These are phyloP conservation scores for Acanthopleura granulata DNA, from an alignment of 2,888 invertebrate species.

Conservation along the genomic window DNA sequence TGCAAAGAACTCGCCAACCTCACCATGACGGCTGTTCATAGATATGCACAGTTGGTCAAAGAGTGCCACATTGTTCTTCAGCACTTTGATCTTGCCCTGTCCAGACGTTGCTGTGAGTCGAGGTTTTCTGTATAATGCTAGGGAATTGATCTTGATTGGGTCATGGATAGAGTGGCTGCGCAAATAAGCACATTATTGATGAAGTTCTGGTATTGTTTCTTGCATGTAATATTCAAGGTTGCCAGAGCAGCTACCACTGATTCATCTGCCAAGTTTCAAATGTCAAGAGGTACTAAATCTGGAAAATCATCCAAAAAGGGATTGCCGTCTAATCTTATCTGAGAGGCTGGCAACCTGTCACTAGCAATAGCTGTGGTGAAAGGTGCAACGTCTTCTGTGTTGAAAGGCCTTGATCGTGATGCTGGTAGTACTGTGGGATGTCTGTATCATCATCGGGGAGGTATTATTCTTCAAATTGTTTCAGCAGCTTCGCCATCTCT, in stretches of 20 bases:
- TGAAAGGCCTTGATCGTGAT: conserved; percentile 32
- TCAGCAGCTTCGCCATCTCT: conserved; percentile 30
- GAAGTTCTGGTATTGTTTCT: conserved; percentile 23
- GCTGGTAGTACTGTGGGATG: conserved; percentile 17
- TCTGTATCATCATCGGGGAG: conserved; percentile 20
- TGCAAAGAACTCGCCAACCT: conserved; percentile 28
- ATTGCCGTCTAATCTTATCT: conserved; percentile 26
- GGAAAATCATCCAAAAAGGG: conserved; percentile 26
- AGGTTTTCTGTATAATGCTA: conserved; percentile 22
- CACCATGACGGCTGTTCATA: conserved; percentile 20
- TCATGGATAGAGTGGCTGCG: conserved; percentile 26
- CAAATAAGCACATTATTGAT: conserved; percentile 22
- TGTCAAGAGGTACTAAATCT: conserved; percentile 28
- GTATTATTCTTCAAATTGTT: conserved; percentile 29
- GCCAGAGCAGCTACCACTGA: conserved; percentile 21
- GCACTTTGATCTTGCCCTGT: conserved; percentile 22
- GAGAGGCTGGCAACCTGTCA: conserved; percentile 24
- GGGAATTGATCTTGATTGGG: conserved; percentile 23
- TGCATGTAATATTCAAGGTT: no score
- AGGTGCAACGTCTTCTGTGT: no score
- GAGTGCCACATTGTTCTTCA: conserved; percentile 27
- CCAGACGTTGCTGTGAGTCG: conserved; percentile 18
- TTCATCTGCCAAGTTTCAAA: conserved; percentile 21
- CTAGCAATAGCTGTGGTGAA: conserved; percentile 31
- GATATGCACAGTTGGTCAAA: conserved; percentile 28